phyloP scores from a whole-genome alignment of 2,113 vertebrate genomes.

The Catharus minimus region DNA sequence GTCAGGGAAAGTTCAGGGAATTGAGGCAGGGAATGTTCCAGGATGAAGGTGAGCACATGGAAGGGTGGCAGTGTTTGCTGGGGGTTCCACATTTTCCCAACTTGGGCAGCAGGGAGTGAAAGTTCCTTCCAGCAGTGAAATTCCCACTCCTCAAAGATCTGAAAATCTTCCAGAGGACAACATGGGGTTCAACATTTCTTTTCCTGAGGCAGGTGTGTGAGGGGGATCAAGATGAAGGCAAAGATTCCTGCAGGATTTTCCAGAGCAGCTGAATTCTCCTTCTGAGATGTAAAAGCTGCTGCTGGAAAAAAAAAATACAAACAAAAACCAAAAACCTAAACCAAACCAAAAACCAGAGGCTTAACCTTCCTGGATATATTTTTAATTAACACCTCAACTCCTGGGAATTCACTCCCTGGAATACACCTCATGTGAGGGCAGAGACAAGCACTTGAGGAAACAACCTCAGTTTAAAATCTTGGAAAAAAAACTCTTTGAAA shows the following conservation, averaged over 20 bases:
- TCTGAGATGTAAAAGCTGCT: background rate
- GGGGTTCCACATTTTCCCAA: background rate
- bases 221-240: background rate
- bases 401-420: background rate
- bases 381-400: background rate
- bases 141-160: background rate
- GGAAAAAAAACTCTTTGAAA: background rate
- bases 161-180: background rate
- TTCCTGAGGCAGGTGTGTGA: background rate
- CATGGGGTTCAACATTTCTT: background rate
- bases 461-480: background rate
- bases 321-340: too few relatives aligned
- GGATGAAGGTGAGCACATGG: rapidly evolving
- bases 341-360: background rate
- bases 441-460: background rate
- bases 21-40: background rate
- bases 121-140: background rate
- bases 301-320: background rate
- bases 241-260: background rate
- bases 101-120: background rate
- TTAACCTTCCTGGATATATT: background rate
- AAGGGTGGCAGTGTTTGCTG: background rate
- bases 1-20: background rate
- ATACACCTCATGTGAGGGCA: background rate
- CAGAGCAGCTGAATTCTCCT: background rate